Evolutionary conservation across 2,888 invertebrate genomes (phyloP), one percentile per base, ranked within the genome.

Genomic region (Baccha elongata): DNA sequence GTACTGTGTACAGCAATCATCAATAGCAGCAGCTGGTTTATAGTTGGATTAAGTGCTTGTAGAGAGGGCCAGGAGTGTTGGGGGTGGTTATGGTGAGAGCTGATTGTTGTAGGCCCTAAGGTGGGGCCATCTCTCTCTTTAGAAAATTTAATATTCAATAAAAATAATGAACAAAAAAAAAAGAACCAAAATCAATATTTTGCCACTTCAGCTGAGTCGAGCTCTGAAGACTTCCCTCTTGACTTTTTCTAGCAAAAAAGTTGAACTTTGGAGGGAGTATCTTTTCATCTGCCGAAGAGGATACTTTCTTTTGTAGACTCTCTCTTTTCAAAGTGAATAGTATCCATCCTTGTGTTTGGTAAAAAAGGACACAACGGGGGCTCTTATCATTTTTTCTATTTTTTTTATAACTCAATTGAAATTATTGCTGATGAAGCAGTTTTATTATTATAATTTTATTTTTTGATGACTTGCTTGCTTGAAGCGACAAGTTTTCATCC

Each of bases 11-110:
- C 75, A 72, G 65, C 71, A 76, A 53, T 76, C 67, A 72, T 76
- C 81, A 72, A 76, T 72, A 67, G 60, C 81, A 81, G 76, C 76
- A 81, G 76, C 76, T 81, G 76, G 76, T 67, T 81, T 81, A 67
- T 81, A 76, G 71, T 65, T 75, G 62, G 76, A 81, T 81, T 71
- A 81, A 81, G 71, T 81, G 76, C 65, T 60, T 78, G 52, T 55
- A 58, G 53, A 21, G 40, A 11, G 32, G 15, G 17, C n/a, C 1
- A 1, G n/a, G 23, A 11, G 32, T 21, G 32, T 13, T 8, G 21
- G 40, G 23, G 37, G 15, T 40, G 40, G 13, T 17, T 17, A 17
- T 26, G n/a, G 17, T n/a, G 17, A 29, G 29, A 29, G 29, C 29
- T 13, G 29, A 44, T 60, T 60, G 60, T 60, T 60, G n/a, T 60